Base-by-base conservation (phyloP, 1,140 invertebrate genomes). In the Euwallacea fornicatus region DNA sequence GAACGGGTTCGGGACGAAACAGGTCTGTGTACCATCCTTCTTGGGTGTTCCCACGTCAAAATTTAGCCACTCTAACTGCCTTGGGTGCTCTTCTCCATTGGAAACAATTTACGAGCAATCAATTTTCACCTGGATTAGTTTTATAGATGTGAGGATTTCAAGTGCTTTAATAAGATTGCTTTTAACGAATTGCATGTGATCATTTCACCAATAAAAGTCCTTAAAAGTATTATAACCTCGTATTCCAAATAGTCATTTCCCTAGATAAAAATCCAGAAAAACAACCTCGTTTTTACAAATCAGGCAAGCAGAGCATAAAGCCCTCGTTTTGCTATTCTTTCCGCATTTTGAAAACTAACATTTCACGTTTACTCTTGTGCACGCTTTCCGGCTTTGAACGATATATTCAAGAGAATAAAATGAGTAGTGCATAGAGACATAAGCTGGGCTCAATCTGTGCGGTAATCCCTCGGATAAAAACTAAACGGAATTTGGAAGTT, bases 331-430 rank as follows among this genome's bases (percentile, higher is more conserved):
- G 46, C 46, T 50, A 50, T 50, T 50, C 46, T 50, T 50, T 50
- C 46, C 46, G 46, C 46, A 50, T 50, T 50, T 50, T 50, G 9
- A 50, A 50, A 50, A 50, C 46, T 50, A 50, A 50, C 46, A 50
- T 50, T 50, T 50, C 46, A 13, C 9, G 46, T 13, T 50, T 50
- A 50, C 46, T 50, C 13, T 50, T 50, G 46, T 50, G 46, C 46
- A 50, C 46, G 46, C 46, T 50, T 50, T 50, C 46, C 46, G 46
- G 46, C 2, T 50, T 50, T 50, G 46, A 50, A 50, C 13, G 46
- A 50, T 50, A 50, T 50, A 50, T 50, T 50, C 46, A 33, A 33
- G 46, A 13, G 46, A 50, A 50, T 50, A 50, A 50, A 50, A 50
- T 50, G 46, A 50, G 46, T 50, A 50, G 46, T 50, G 46, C 46